Percentiles rank a stretch among this genome's conserved stretches.
These are phyloP conservation scores for Seriola quinqueradiata DNA, from an alignment of 2,113 vertebrate species.

Conservation along the genomic window DNA sequence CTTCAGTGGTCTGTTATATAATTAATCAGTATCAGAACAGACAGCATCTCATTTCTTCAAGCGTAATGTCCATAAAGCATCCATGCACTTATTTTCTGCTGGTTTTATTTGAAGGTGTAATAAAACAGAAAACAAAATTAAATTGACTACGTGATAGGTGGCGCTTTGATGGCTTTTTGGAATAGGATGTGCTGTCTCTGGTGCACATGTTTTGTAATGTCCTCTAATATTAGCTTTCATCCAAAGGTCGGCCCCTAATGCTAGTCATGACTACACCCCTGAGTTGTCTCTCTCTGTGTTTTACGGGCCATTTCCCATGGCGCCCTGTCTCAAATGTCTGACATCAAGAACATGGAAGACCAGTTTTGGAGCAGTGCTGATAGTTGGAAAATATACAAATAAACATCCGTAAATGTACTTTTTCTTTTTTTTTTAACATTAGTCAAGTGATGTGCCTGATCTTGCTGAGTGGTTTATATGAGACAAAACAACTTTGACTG, in stretches of 20 bases:
- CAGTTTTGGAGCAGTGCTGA: not conserved
- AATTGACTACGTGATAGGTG: not conserved
- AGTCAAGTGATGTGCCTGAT: not conserved
- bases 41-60: not conserved
- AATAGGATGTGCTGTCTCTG: not conserved
- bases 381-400: not conserved
- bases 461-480: not conserved
- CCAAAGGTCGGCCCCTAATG: not conserved
- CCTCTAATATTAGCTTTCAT: not conserved
- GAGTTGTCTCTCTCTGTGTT: not conserved
- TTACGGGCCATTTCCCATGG: not conserved
- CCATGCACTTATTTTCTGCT: not conserved
- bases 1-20: conserved; percentile 39
- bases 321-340: not conserved
- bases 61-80: not conserved
- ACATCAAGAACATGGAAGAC: not conserved
- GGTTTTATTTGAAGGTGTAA: not conserved
- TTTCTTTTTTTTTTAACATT: not conserved
- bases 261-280: not conserved
- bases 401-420: not conserved
- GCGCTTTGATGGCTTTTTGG: not conserved
- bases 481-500: not conserved
- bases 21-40: conserved; percentile 6
- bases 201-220: not conserved
- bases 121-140: not conserved